Evolutionary conservation across 2,113 vertebrate genomes (phyloP), one percentile per base, ranked within the genome.

Genomic region (Danionella cerebrum): DNA sequence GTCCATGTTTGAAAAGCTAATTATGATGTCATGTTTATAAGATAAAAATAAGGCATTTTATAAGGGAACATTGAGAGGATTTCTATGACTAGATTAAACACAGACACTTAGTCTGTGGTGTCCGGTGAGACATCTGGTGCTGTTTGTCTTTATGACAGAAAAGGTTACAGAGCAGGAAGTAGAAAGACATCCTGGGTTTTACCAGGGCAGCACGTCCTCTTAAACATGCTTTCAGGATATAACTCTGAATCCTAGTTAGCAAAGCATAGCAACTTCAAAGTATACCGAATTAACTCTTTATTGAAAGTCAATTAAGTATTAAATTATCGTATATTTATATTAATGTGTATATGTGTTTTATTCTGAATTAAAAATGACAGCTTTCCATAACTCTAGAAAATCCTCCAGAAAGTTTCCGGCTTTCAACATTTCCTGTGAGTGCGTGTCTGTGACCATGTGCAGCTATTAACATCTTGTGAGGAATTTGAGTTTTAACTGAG

Each of bases 41-140:
- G 39, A 42, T 39, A 42, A 29, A 60, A 60, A 44, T 13, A 60
- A 29, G 24, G 24, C 42, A 29, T 60, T 44, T 5, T 18, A 59
- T 16, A 53, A 73, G 42, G 22, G 35, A 65, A 79, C 78, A 65
- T 54, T 5, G 48, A 73, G 22, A 57, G 51, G 57, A 44, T 44
- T 60, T 60, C 27, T 24, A 60, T 44, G 57, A 60, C 19, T 44
- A 27, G 51, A 54, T 52, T 16, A 19, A 5, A 60, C n/a, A 60
- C 24, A 60, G 13, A 42, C 21, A 19, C 50, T 31, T 27, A 52
- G 12, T 14, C 48, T 27, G 16, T 60, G 33, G 58, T 44, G n/a
- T 77, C 70, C 52, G 13, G 13, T 29, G 39, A 39, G 22, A 66
- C 82, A 81, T 85, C 81, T 86, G 86, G 76, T 78, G 48, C 68